These are phyloP conservation scores for Semaprochilodus insignis DNA, from an alignment of 2,797 vertebrate genomes.

Conservation along the genomic window DNA sequence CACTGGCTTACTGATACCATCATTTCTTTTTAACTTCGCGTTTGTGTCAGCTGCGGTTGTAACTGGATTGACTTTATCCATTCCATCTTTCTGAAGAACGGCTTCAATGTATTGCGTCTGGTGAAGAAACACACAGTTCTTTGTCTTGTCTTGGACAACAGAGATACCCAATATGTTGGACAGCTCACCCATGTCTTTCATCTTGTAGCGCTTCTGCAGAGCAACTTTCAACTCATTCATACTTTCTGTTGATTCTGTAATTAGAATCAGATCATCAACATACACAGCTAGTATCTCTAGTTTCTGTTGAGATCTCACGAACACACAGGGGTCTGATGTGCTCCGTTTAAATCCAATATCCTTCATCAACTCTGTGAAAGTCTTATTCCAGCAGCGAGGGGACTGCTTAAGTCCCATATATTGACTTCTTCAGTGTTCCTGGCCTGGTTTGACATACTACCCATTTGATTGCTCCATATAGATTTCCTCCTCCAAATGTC, in stretches of 20 bases:
- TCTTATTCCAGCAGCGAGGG: slow-evolving; percentile 45
- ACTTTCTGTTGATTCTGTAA: slow-evolving; percentile 52
- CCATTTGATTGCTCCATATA: slow-evolving; percentile 65
- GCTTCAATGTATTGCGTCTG: too few relatives aligned
- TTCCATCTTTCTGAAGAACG: too few relatives aligned
- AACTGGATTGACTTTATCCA: too few relatives aligned
- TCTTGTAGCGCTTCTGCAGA: slow-evolving; percentile 53
- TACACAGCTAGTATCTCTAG: slow-evolving; percentile 58
- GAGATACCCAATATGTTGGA: slow-evolving; percentile 47
- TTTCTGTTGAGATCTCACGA: slow-evolving; percentile 53
- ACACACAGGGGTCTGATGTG: slow-evolving; percentile 51
- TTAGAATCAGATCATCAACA: slow-evolving; percentile 58
- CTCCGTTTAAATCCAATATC: slow-evolving; percentile 40
- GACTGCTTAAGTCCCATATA: slow-evolving; percentile 57
- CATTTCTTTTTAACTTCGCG: too few relatives aligned
- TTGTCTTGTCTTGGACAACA: slow-evolving; percentile 6
- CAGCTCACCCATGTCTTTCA: slow-evolving; percentile 57
- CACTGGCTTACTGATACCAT: too few relatives aligned
- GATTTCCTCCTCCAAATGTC: slow-evolving; percentile 58
- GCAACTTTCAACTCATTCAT: slow-evolving; percentile 51
- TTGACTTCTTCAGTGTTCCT: slow-evolving; percentile 56
- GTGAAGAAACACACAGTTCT: too few relatives aligned
- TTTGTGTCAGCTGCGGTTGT: too few relatives aligned
- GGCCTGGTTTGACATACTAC: slow-evolving; percentile 50
- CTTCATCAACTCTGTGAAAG: slow-evolving; percentile 36